These are phyloP conservation scores for Tetanocera ferruginea DNA, from an alignment of 2,888 invertebrate species.

Conservation along the genomic window DNA sequence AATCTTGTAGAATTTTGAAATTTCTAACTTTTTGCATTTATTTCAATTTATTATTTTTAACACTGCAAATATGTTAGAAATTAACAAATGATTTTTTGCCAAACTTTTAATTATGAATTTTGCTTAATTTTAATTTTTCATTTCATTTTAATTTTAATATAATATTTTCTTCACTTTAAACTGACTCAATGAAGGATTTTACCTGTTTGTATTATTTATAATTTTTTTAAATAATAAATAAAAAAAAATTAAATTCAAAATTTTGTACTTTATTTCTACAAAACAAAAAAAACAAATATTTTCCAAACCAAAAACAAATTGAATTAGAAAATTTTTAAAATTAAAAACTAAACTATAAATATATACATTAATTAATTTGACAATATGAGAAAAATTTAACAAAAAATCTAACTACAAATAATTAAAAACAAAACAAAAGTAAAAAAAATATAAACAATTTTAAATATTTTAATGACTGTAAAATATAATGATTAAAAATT, in stretches of 20 bases:
- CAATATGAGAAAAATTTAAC: conserved; percentile 37
- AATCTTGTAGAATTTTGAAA: too few relatives aligned
- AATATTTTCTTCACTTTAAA: too few relatives aligned
- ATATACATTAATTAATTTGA: conserved; percentile 36
- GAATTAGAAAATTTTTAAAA: conserved; percentile 34
- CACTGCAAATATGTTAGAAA: not conserved
- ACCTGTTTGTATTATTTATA: too few relatives aligned
- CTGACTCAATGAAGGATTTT: too few relatives aligned
- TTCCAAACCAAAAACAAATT: conserved; percentile 9
- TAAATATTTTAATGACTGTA: conserved; percentile 16
- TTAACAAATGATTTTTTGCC: not conserved
- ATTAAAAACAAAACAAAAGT: conserved; percentile 32
- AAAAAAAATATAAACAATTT: conserved; percentile 28
- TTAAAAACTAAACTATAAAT: conserved; percentile 14
- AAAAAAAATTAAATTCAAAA: conserved; percentile 32
- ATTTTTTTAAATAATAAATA: not conserved
- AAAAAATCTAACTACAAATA: conserved; percentile 46
- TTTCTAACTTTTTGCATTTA: not conserved
- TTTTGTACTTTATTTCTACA: conserved; percentile 28
- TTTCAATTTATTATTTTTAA: not conserved
- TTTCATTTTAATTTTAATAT: conserved; percentile 25
- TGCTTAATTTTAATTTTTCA: conserved; percentile 7
- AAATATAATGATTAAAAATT: conserved; percentile 31
- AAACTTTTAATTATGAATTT: not conserved
- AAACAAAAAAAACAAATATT: conserved; percentile 6